A percentile compares a stretch with the other conserved stretches of the same genome.
These are phyloP conservation scores for Pseudorasbora parva DNA, from an alignment of 2,113 vertebrate species.

Conservation along the genomic window DNA sequence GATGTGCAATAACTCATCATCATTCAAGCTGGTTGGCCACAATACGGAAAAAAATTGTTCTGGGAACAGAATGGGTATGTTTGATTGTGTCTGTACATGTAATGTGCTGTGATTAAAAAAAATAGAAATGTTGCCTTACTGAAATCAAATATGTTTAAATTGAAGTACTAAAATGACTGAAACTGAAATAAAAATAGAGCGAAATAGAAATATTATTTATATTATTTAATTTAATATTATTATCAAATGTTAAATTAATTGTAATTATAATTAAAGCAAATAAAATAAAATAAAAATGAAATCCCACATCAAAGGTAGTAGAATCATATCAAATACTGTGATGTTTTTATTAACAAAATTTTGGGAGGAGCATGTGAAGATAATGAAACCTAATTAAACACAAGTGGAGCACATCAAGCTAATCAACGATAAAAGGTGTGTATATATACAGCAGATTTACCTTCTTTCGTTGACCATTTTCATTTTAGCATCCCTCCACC, in stretches of 20 bases:
- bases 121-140: neutral
- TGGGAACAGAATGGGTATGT: neutral
- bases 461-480: too few species aligned
- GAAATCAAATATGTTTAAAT: neutral
- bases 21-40: conserved; percentile 2
- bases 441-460: too few species aligned
- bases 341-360: too few species aligned
- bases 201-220: too few species aligned
- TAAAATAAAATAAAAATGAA: neutral
- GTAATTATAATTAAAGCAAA: too few species aligned
- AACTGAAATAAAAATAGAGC: neutral
- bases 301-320: neutral
- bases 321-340: neutral
- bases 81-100: conserved; percentile 10
- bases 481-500: too few species aligned
- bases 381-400: too few species aligned
- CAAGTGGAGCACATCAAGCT: too few species aligned
- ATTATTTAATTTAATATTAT: too few species aligned
- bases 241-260: neutral
- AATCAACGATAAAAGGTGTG: too few species aligned
- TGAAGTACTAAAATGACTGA: neutral
- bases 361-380: too few species aligned
- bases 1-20: conserved; percentile 3
- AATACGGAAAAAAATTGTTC: neutral
- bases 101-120: neutral